Percentiles rank a stretch among this genome's conserved stretches.
Conservation (phyloP, 2,888 invertebrate genomes). For the Diplolepis rosae region DNA sequence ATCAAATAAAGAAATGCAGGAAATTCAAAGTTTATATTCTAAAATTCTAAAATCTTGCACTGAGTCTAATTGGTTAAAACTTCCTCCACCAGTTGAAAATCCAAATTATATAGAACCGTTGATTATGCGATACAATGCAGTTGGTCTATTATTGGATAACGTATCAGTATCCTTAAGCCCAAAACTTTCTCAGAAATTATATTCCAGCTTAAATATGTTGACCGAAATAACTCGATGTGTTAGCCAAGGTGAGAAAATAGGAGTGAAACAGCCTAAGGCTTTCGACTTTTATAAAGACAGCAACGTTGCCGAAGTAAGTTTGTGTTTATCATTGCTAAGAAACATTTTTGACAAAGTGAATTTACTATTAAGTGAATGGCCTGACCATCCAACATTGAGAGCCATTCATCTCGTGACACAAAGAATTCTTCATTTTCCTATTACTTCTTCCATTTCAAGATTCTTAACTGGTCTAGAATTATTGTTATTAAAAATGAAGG, state of each 20-base stretch:
- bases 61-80: constrained; percentile 78
- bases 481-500: constrained; percentile 87
- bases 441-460: constrained; percentile 88
- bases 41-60: constrained; percentile 77
- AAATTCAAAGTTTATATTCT: constrained; percentile 79
- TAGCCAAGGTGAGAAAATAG: constrained; percentile 73
- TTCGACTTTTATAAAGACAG: constrained; percentile 89
- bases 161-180: constrained; percentile 76
- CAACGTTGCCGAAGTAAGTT: constrained; percentile 85
- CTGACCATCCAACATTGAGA: constrained; percentile 90
- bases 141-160: constrained; percentile 76
- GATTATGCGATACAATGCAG: constrained; percentile 78
- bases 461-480: constrained; percentile 94
- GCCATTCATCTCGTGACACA: constrained; percentile 83
- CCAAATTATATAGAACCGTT: constrained; percentile 76
- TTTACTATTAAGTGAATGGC: constrained; percentile 85
- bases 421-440: constrained; percentile 81
- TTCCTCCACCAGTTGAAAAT: constrained; percentile 51
- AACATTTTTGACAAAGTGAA: constrained; percentile 79
- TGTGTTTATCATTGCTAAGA: constrained; percentile 82
- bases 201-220: constrained; percentile 78
- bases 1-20: constrained; percentile 76
- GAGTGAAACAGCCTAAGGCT: constrained; percentile 44
- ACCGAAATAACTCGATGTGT: constrained; percentile 74
- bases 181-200: constrained; percentile 75